A percentile compares a stretch with the other conserved stretches of the same genome.
These are phyloP conservation scores for Xestia rhomboidea DNA, from an alignment of 2,888 invertebrate genomes.

Conservation along the genomic window DNA sequence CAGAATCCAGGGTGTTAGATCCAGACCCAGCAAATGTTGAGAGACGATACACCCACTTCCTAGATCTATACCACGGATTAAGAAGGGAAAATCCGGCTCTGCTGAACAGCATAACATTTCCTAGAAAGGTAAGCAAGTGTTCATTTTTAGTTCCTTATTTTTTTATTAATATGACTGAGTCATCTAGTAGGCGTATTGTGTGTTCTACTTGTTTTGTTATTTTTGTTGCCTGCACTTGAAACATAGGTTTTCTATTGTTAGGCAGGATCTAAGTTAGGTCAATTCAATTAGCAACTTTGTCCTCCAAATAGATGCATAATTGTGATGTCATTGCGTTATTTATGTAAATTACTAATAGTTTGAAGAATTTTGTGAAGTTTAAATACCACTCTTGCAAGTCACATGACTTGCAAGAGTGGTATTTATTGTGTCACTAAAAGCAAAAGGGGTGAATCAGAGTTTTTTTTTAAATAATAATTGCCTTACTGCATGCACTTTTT, in stretches of 20 bases:
- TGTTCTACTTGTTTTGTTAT: neutral
- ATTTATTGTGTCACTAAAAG: neutral
- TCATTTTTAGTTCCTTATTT: constrained; percentile 12
- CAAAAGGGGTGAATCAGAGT: neutral
- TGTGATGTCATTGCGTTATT: constrained; percentile 23
- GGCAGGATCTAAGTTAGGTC: neutral
- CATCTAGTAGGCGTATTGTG: constrained; percentile 54
- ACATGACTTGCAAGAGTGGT: neutral
- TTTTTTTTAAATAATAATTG: neutral
- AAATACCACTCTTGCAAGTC: too few relatives aligned
- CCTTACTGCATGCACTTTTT: neutral
- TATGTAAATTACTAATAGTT: constrained; percentile 9
- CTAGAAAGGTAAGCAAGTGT: constrained; percentile 88
- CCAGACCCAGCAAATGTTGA: constrained; percentile 92
- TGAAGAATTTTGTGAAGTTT: neutral
- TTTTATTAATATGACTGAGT: constrained; percentile 56
- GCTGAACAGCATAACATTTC: constrained; percentile 91
- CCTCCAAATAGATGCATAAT: neutral
- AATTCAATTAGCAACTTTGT: constrained; percentile 29
- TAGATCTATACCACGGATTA: constrained; percentile 91
- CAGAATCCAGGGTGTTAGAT: constrained; percentile 84
- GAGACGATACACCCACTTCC: constrained; percentile 93
- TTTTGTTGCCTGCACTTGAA: neutral
- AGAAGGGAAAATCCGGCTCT: constrained; percentile 91
- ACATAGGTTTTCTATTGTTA: neutral